Evolutionary conservation across 2,888 invertebrate genomes (phyloP).

Genomic region (Marronus borbonicus): DNA sequence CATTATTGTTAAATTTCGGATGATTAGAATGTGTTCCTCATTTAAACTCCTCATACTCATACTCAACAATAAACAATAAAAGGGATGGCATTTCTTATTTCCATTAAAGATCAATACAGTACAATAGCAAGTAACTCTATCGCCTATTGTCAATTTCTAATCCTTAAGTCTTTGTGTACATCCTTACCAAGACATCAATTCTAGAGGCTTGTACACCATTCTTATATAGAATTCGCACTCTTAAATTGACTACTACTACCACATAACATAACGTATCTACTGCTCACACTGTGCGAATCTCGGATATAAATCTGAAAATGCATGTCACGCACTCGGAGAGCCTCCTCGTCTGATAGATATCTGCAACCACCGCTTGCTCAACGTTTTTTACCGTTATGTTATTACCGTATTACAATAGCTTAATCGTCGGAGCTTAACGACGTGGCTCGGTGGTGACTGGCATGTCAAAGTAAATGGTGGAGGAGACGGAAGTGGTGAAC

Average conservation of each 20-base stretch:
- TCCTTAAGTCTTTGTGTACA: no score
- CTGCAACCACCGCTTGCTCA: slow-evolving; percentile 54
- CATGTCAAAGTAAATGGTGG: slow-evolving; percentile 33
- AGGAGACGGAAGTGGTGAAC: slow-evolving; percentile 32
- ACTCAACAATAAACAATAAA: no score
- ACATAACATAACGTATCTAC: slow-evolving; percentile 34
- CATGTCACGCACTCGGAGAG: slow-evolving; percentile 55
- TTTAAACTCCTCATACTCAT: no score
- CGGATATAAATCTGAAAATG: slow-evolving; percentile 58
- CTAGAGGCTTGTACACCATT: slow-evolving; percentile 32
- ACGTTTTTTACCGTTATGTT: slow-evolving; percentile 58
- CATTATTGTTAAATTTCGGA: no score
- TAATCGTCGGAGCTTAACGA: slow-evolving; percentile 51
- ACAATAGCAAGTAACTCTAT: no score
- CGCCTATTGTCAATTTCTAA: no score
- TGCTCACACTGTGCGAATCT: slow-evolving; percentile 55
- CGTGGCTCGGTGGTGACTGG: slow-evolving; percentile 20
- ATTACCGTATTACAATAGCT: slow-evolving; percentile 59
- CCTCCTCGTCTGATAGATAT: slow-evolving; percentile 57
- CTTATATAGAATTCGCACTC: slow-evolving; percentile 46
- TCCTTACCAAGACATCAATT: not conserved
- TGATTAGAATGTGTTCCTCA: no score
- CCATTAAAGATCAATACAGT: no score
- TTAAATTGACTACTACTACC: slow-evolving; percentile 53
- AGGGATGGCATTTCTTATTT: no score